phyloP scores from a whole-genome alignment of 2,888 invertebrate genomes.

The Nomada ruficornis region DNA sequence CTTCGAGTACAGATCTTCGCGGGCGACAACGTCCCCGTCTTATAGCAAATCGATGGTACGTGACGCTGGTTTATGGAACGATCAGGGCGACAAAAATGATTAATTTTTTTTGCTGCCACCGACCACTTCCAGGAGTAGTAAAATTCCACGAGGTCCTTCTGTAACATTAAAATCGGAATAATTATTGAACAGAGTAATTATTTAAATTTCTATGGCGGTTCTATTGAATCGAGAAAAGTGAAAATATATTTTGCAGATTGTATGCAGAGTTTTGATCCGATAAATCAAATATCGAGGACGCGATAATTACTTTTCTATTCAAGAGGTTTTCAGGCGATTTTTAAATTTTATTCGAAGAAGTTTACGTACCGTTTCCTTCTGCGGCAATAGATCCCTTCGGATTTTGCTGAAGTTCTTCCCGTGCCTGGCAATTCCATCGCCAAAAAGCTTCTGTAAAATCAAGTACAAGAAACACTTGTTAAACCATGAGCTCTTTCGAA shows the following conservation, averaged over 20 bases:
- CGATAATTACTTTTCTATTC: too few relatives aligned
- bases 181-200: not conserved
- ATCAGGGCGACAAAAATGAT: conserved; percentile 4
- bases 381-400: conserved; percentile 24
- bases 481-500: not conserved
- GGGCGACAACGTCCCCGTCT: not conserved
- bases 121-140: conserved; percentile 62
- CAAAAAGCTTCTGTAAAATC: conserved; percentile 39
- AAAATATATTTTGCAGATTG: too few relatives aligned
- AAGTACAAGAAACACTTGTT: not conserved
- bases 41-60: conserved; percentile 25
- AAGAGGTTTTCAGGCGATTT: too few relatives aligned
- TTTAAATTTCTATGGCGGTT: not conserved
- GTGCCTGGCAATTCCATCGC: conserved; percentile 29
- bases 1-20: conserved; percentile 36
- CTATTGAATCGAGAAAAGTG: not conserved
- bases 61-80: conserved; percentile 11
- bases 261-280: too few relatives aligned
- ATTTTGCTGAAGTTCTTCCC: conserved; percentile 45
- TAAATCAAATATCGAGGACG: too few relatives aligned
- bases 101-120: conserved; percentile 28
- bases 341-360: too few relatives aligned
- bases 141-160: conserved; percentile 58
- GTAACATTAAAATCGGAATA: not conserved
- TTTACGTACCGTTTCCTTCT: conserved; percentile 40